Conservation (phyloP, 2,797 vertebrate genomes). For the Trachops cirrhosus region DNA sequence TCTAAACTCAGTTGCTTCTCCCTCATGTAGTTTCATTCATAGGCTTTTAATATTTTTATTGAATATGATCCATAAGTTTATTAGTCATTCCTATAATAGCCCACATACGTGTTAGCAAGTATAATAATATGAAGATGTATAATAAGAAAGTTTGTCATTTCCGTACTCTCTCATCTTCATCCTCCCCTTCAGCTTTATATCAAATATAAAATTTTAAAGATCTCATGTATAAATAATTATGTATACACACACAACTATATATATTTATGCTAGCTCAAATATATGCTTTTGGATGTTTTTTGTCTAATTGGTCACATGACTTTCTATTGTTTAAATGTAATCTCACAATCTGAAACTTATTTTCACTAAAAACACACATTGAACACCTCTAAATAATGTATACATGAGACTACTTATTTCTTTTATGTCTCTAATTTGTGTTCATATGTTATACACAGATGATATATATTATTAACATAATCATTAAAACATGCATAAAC, state of each 20-base stretch:
- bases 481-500: background rate
- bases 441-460: background rate
- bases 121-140: background rate
- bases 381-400: background rate
- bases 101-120: background rate
- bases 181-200: background rate
- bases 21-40: background rate
- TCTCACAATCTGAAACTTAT: background rate
- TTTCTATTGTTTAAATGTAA: background rate
- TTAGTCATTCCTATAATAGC: background rate
- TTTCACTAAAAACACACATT: background rate
- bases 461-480: background rate
- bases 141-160: background rate
- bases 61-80: background rate
- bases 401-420: background rate
- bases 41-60: slow-evolving; percentile 8
- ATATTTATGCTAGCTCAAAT: background rate
- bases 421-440: background rate
- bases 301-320: background rate
- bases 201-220: background rate
- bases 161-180: background rate
- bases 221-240: background rate
- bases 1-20: background rate
- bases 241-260: background rate
- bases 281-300: background rate